phyloP scores from a whole-genome alignment of 2,113 vertebrate species.

The Chloebia gouldiae region DNA sequence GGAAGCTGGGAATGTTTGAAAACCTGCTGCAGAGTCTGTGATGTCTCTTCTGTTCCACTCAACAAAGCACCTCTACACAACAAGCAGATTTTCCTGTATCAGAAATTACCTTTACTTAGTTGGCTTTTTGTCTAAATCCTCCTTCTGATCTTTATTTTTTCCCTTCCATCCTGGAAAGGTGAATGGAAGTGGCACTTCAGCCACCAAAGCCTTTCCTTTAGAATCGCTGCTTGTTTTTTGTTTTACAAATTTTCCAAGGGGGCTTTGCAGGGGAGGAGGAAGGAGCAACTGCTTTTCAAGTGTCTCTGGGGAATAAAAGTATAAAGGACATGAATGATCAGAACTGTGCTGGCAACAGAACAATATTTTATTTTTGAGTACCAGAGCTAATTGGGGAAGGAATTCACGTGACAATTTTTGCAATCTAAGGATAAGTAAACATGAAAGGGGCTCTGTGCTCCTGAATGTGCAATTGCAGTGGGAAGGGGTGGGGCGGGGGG shows the following conservation, averaged over 20 bases:
- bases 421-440: conserved; percentile 57
- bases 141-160: conserved; percentile 47
- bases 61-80: not conserved
- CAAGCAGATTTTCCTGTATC: not conserved
- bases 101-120: conserved; percentile 43
- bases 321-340: conserved; percentile 46
- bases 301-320: conserved; percentile 39
- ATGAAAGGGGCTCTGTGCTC: conserved; percentile 10
- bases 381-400: conserved; percentile 54
- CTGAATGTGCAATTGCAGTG: not conserved
- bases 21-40: not conserved
- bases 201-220: conserved; percentile 21
- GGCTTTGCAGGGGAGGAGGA: conserved; percentile 14
- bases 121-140: conserved; percentile 50
- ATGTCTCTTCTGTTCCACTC: not conserved
- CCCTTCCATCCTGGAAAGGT: conserved; percentile 3
- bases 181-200: conserved; percentile 46
- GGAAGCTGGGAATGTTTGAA: not conserved
- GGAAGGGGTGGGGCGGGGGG: too few relatives aligned
- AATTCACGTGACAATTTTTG: conserved; percentile 38
- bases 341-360: not conserved
- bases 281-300: not conserved
- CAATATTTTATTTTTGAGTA: conserved; percentile 11
- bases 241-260: conserved; percentile 23
- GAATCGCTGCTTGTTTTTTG: conserved; percentile 3